A percentile compares a stretch with the other conserved stretches of the same genome.
phyloP scores from a whole-genome alignment of 2,888 invertebrate species.

The Pterostichus madidus region DNA sequence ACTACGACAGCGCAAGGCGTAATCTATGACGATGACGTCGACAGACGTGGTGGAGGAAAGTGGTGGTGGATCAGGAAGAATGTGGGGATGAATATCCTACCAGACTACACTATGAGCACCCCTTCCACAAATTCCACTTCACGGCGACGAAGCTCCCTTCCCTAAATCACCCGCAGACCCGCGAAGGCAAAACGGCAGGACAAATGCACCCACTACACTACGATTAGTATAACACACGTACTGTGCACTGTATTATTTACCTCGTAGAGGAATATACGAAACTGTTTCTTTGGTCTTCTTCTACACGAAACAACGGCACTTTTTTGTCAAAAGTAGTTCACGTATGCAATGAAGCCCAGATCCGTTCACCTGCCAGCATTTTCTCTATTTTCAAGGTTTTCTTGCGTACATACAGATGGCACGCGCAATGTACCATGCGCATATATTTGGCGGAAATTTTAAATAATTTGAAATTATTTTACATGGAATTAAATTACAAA shows the following conservation, averaged over 20 bases:
- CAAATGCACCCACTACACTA: constrained; percentile 64
- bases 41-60: constrained; percentile 77
- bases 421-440: constrained; percentile 57
- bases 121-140: constrained; percentile 78
- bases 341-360: constrained; percentile 74
- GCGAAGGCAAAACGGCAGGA: constrained; percentile 67
- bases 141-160: constrained; percentile 78
- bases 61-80: constrained; percentile 77
- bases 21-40: constrained; percentile 76
- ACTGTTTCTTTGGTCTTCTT: constrained; percentile 39
- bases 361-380: constrained; percentile 71
- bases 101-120: constrained; percentile 77
- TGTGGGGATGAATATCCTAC: constrained; percentile 78
- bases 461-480: neutral
- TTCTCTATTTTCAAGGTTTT: constrained; percentile 69
- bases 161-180: constrained; percentile 72
- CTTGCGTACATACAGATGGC: constrained; percentile 65
- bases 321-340: constrained; percentile 69
- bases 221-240: constrained; percentile 4
- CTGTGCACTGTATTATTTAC: constrained; percentile 51
- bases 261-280: constrained; percentile 52
- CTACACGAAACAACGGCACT: constrained; percentile 66
- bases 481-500: neutral
- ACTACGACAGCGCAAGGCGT: constrained; percentile 70
- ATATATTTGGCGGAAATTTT: constrained; percentile 43